Evolutionary conservation across 2,888 invertebrate genomes (phyloP).

Genomic region (Tinea semifulvella): DNA sequence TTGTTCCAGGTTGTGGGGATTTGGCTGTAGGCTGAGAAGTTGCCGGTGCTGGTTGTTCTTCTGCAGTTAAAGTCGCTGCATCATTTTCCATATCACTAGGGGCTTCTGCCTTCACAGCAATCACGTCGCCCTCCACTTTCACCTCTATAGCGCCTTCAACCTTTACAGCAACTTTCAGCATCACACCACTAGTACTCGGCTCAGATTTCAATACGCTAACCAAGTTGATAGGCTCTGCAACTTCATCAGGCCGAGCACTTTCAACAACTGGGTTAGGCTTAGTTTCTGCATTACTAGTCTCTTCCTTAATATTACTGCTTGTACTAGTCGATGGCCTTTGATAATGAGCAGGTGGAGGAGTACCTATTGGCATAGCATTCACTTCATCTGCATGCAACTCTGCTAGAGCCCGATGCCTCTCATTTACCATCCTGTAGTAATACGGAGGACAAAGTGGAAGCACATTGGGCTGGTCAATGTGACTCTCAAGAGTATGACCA

Average conservation of each 20-base stretch:
- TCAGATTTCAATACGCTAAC: constrained; percentile 26
- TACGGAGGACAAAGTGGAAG: background rate
- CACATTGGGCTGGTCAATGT: background rate
- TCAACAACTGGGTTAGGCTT: background rate
- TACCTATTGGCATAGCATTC: too few relatives aligned
- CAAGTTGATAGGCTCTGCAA: background rate
- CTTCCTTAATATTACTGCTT: background rate
- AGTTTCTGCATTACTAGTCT: background rate
- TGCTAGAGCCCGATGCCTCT: too few relatives aligned
- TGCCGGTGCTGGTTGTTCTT: too few relatives aligned
- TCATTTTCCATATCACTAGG: background rate
- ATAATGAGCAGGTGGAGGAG: constrained; percentile 2
- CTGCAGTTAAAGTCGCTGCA: background rate
- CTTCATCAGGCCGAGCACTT: too few relatives aligned
- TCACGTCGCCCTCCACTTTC: background rate
- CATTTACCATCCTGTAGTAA: background rate
- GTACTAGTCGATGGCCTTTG: background rate
- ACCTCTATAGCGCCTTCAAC: background rate
- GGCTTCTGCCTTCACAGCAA: background rate
- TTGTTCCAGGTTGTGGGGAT: constrained; percentile 54
- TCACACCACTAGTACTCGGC: constrained; percentile 9
- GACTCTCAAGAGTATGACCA: background rate
- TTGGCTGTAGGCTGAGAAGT: too few relatives aligned
- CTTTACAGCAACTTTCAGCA: too few relatives aligned
- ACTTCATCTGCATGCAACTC: too few relatives aligned